Conservation (phyloP, 2,888 invertebrate genomes). For the Amorpha juglandis region DNA sequence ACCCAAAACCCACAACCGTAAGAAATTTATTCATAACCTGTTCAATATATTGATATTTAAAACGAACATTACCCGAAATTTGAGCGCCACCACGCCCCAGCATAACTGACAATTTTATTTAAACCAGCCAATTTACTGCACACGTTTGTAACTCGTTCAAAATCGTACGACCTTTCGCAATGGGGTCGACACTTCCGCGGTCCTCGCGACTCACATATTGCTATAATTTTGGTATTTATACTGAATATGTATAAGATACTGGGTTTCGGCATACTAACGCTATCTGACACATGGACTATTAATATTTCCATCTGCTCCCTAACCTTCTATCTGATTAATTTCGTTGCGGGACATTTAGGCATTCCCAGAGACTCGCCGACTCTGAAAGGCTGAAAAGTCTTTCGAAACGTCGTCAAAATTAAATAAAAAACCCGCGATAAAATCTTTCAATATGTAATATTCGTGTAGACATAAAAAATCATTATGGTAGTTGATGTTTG, state of each 20-base stretch:
- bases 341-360: too few species aligned
- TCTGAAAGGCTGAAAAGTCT: too few species aligned
- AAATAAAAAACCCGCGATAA: too few species aligned
- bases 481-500: too few species aligned
- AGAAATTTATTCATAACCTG: neutral
- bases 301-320: too few species aligned
- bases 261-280: neutral
- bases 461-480: too few species aligned
- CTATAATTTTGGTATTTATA: neutral
- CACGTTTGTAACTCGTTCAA: constrained; percentile 28
- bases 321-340: too few species aligned
- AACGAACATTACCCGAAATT: constrained; percentile 3
- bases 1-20: neutral
- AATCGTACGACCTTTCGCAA: constrained; percentile 62
- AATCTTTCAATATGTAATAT: too few species aligned
- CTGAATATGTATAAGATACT: neutral
- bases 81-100: constrained; percentile 1
- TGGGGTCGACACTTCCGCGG: constrained; percentile 52
- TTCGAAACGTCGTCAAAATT: too few species aligned
- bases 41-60: constrained; percentile 4
- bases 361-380: too few species aligned
- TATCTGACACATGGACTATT: too few species aligned
- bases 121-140: constrained; percentile 4
- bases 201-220: constrained; percentile 29
- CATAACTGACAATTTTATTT: constrained; percentile 5